Base-by-base conservation (phyloP, 2,888 invertebrate species). In the Diarsia mendica region DNA sequence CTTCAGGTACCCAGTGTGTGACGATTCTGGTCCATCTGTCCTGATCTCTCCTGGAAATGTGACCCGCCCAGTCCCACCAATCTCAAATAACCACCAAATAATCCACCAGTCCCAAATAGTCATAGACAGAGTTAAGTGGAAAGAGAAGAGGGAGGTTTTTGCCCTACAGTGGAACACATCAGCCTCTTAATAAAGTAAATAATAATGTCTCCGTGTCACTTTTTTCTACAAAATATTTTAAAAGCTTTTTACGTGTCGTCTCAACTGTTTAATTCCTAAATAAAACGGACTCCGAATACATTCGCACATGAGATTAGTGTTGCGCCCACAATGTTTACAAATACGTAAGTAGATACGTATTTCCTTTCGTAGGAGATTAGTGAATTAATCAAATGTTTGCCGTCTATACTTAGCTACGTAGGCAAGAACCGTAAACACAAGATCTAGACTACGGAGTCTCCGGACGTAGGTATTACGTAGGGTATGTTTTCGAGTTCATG, bases 341-440 rank as follows among this genome's bases (percentile, higher is more conserved):
- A 72, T 65, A 77, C 76, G 61, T 67, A 71, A 48, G 48, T 78
- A 58, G 23, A 53, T 58, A 77, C 68, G 69, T 73, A 78, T 77
- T 77, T 72, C 66, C 64, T 74, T 73, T 84, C 72, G 71, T 65
- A 82, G 63, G 23, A 74, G 81, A 80, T 83, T 79, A 86, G 67
- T 79, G 44, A 67, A 69, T 71, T 83, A 83, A 83, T 75, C 77
- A 80, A 85, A 85, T 86, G 75, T 86, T 86, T 86, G 76, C 69
- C 53, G 65, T 80, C 66, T 28, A 2, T 49, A 75, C n/a, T n/a
- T 73, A 46, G 11, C 55, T 80, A 84, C 84, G 84, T 85, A 80
- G 58, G 18, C 71, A 63, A 68, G 64, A 53, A 70, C 77, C 68
- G 81, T 77, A 75, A 75, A 85, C 76, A 85, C 8, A 33, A 65